Conservation (phyloP, 2,113 vertebrate species). For the Apaloderma vittatum region DNA sequence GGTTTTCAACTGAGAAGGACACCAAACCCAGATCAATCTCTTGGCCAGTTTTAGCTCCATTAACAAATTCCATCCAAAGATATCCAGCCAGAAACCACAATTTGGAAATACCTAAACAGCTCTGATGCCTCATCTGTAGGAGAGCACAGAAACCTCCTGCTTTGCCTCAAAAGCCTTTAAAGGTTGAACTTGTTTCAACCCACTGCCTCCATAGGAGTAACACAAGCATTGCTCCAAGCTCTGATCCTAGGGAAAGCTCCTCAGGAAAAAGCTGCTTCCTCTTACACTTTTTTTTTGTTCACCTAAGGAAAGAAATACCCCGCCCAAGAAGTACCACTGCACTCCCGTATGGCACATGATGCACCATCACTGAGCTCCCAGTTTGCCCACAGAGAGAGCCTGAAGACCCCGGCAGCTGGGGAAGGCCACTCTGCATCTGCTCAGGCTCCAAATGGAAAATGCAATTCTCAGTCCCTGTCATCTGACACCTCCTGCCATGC, state of each 20-base stretch:
- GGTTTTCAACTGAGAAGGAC: neutral
- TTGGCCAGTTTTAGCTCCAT: neutral
- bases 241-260: neutral
- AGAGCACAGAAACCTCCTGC: neutral
- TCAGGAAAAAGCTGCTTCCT: neutral
- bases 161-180: neutral
- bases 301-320: neutral
- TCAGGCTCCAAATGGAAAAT: neutral
- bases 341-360: accelerated
- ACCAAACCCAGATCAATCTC: neutral
- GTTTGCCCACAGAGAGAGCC: neutral
- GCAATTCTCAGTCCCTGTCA: neutral
- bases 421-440: neutral
- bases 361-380: neutral
- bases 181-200: neutral
- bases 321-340: neutral
- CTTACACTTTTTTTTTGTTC: neutral
- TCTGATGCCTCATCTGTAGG: neutral
- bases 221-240: neutral
- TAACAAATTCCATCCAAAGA: neutral
- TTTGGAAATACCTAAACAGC: neutral
- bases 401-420: neutral
- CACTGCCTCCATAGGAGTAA: neutral
- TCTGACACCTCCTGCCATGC: neutral
- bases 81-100: neutral